Evolutionary conservation across 1,140 invertebrate genomes (phyloP), one percentile per base, ranked within the genome.

Genomic region (Papilio dardanus): DNA sequence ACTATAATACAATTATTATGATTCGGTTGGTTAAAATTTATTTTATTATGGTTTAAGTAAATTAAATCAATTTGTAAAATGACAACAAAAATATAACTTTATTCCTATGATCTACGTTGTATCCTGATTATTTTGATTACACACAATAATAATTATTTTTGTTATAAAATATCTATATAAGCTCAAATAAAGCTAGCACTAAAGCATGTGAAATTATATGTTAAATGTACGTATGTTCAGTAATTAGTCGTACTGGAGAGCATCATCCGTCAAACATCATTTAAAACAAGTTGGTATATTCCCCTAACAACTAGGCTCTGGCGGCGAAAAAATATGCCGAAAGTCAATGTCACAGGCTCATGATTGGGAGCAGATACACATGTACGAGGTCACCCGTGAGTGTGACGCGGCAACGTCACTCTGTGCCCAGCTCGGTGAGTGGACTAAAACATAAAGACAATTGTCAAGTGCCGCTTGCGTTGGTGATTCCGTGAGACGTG

Each of bases 251-350:
- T 28, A 62, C 54, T 62, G 3, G 54, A 30, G 24, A 58, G 50
- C 50, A 12, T 62, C 24, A 28, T 62, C 10, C 54, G 24, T 62
- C 24, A 24, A 62, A 62, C 54, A 30, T 21, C 54, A 3, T 62
- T 62, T 14, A 58, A 58, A 54, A n/a, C n/a, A 62, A 62, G 54
- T 62, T 62, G 54, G 54, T 62, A 62, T 62, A 62, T 62, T 58
- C 24, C 24, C 24, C 12, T 28, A 14, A 58, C 24, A 62, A 28
- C 3, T 62, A 62, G 54, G 54, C 10, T 30, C 21, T 62, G 54
- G 54, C 54, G 54, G 54, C 54, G 54, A 62, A 62, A 62, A 62
- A 62, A 28, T 62, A 62, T 62, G 24, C 12, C 24, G 54, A 62
- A 62, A 28, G 6, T 24, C 21, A 62, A 62, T 62, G 10, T 62